Evolutionary conservation across 2,113 vertebrate species (phyloP), one percentile per base, ranked within the genome.

Genomic region (Phyllostomus discolor): DNA sequence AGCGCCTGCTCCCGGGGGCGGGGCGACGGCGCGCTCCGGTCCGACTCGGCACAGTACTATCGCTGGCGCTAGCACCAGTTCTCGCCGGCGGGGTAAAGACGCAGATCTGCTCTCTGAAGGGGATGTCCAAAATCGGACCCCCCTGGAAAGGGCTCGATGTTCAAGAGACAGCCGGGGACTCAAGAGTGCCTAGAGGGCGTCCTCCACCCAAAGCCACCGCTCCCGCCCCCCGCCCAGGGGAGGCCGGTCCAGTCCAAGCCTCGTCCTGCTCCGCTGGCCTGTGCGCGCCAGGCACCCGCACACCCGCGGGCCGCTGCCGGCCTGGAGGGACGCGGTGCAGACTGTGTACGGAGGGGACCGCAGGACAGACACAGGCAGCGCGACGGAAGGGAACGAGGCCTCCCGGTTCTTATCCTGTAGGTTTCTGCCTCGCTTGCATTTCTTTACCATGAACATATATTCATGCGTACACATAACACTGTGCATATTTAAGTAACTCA

Each of bases 31-130:
- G 54, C 8, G 20, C 20, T 22, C 19, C 2, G 24, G 54, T 24
- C 20, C 2, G 7, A 24, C 54, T 57, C 22, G 9, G 52, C 52
- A 0, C 52, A 7, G 52, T 7, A 54, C 52, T 7, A 16, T 22
- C 10, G 1, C 2, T 4, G 2, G 20, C 15, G 11, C 54, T 19
- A 16, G 41, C 0, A 4, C 31, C 17, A 31, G 24, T 33, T 0
- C 24, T 26, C 46, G 1, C 12, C 7, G 11, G 22, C 12, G 5
- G 54, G n/a, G 19, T 15, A 7, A 33, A 59, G 73, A 22, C 41
- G 24, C 33, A 11, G 72, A 8, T 35, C 38, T 33, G 38, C 16
- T 64, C 81, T 52, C 59, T 46, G 28, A 54, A 69, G 59, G 11
- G 54, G n/a, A 10, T 5, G 12, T 84, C 20, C 35, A n/a, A 79